A percentile compares a stretch with the other conserved stretches of the same genome.
These are phyloP conservation scores for Tinea pellionella DNA, from an alignment of 2,888 invertebrate genomes.

Conservation along the genomic window DNA sequence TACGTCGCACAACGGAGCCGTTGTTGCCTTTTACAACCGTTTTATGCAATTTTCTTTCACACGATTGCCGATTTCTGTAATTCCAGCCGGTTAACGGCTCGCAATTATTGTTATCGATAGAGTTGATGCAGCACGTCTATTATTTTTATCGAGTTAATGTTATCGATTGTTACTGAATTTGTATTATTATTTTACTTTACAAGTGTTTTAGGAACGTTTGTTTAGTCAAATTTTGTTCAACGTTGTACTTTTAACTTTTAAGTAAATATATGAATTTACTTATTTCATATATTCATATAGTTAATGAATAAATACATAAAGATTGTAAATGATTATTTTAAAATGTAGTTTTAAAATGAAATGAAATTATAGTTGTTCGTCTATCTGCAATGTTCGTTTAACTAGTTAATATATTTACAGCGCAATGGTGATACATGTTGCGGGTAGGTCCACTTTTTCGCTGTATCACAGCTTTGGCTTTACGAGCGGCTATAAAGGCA, in stretches of 20 bases:
- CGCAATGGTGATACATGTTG: neutral
- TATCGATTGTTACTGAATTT: neutral
- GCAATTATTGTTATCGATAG: constrained; percentile 16
- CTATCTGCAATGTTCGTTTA: neutral
- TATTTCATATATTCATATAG: no score
- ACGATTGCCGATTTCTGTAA: constrained; percentile 21
- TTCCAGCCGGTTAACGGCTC: constrained; percentile 21
- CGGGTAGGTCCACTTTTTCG: neutral
- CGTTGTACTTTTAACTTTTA: no score
- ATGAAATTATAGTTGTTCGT: neutral
- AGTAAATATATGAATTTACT: no score
- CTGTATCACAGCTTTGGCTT: constrained; percentile 25
- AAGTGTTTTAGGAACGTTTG: neutral
- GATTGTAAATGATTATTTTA: no score
- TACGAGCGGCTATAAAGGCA: constrained; percentile 46
- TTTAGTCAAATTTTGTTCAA: no score
- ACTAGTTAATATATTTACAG: neutral
- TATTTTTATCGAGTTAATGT: neutral
- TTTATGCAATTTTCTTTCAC: constrained; percentile 26
- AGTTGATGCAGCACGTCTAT: neutral
- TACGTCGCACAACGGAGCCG: constrained; percentile 8
- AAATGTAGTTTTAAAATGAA: no score
- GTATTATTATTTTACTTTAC: neutral
- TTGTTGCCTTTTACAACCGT: constrained; percentile 20
- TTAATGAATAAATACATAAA: no score